Conservation (phyloP, 2,888 invertebrate genomes). For the Junonia oenone region DNA sequence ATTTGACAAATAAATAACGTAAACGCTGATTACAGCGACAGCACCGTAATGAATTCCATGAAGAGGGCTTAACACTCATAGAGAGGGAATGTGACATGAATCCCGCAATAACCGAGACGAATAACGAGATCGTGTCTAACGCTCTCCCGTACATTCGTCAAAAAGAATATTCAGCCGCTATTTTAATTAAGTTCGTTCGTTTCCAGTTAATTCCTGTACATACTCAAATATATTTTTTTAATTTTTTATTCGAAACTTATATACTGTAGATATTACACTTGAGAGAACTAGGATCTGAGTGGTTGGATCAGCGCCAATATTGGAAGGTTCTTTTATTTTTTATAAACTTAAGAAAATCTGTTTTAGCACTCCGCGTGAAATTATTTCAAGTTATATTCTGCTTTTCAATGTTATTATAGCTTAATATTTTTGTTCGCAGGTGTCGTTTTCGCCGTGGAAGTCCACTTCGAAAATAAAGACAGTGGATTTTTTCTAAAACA, state of each 20-base stretch:
- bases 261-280: neutral
- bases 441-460: conserved; percentile 86
- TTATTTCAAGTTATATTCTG: conserved; percentile 9
- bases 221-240: neutral
- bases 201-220: neutral
- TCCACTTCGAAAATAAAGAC: conserved; percentile 94
- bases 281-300: neutral
- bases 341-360: conserved; percentile 41
- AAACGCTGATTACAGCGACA: conserved; percentile 10
- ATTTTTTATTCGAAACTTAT: neutral
- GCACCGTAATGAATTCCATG: conserved; percentile 50
- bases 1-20: too few relatives aligned
- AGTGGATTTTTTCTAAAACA: conserved; percentile 94
- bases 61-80: conserved; percentile 39
- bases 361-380: conserved; percentile 34
- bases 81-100: conserved; percentile 55
- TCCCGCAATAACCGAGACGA: conserved; percentile 49
- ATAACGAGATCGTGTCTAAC: conserved; percentile 34
- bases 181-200: conserved; percentile 19
- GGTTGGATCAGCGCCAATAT: conserved; percentile 58
- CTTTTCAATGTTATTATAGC: conserved; percentile 18
- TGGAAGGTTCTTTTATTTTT: conserved; percentile 51
- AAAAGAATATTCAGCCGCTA: conserved; percentile 28
- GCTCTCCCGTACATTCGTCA: conserved; percentile 27
- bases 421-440: conserved; percentile 67